These are phyloP conservation scores for Lasioglossum marginatum DNA, from an alignment of 2,888 invertebrate species.

Conservation along the genomic window DNA sequence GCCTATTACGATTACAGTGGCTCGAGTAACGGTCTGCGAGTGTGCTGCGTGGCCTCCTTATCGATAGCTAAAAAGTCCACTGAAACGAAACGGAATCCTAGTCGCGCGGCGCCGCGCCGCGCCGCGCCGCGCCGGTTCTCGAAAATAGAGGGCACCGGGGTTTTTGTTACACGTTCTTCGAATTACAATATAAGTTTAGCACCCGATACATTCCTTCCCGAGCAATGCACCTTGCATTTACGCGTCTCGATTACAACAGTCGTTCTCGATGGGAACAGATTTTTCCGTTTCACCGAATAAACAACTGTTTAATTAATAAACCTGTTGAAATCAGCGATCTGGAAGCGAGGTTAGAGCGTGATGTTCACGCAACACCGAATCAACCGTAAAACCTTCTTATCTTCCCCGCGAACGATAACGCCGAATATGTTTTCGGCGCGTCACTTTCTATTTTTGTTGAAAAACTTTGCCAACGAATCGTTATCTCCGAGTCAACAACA, in stretches of 20 bases:
- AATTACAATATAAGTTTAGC: conserved; percentile 7
- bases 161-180: conserved; percentile 20
- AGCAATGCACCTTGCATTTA: background rate
- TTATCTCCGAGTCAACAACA: background rate
- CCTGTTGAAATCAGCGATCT: conserved; percentile 10
- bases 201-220: conserved; percentile 6
- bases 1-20: background rate
- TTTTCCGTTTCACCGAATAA: background rate
- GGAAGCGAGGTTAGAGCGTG: background rate
- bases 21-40: conserved; percentile 25
- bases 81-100: conserved; percentile 12
- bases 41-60: background rate
- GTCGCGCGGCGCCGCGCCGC: background rate
- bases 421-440: background rate
- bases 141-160: conserved; percentile 22
- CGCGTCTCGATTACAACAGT: conserved; percentile 12
- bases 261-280: background rate
- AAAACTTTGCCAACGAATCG: no score
- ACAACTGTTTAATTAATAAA: no score
- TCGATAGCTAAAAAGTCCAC: background rate
- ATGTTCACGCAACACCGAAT: background rate
- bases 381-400: background rate
- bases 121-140: background rate
- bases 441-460: background rate
- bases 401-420: background rate